These are phyloP conservation scores for Frieseomelitta varia DNA, from an alignment of 1,140 invertebrate genomes.

Conservation along the genomic window DNA sequence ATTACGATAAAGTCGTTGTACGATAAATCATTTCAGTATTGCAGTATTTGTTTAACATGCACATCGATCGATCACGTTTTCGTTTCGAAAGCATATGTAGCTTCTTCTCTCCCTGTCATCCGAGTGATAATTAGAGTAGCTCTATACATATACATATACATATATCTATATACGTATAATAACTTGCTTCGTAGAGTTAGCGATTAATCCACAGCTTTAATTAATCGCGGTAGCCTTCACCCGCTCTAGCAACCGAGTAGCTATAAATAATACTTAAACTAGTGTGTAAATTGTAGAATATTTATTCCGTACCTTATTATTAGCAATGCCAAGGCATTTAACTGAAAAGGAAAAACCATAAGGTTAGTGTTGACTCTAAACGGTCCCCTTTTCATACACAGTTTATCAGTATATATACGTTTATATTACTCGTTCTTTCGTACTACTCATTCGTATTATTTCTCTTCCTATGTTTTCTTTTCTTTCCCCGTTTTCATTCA, in stretches of 20 bases:
- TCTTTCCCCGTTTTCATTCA: background rate
- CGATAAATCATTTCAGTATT: background rate
- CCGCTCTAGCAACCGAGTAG: constrained; percentile 30
- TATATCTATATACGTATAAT: too few relatives aligned
- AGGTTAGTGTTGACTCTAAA: constrained; percentile 55
- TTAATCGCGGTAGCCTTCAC: constrained; percentile 19
- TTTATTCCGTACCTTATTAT: constrained; percentile 53
- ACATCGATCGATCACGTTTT: background rate
- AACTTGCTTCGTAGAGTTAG: constrained; percentile 15
- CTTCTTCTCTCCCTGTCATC: background rate
- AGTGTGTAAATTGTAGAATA: constrained; percentile 50
- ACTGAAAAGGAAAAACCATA: constrained; percentile 48
- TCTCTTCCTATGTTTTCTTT: background rate
- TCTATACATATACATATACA: too few relatives aligned
- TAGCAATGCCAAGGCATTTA: constrained; percentile 53
- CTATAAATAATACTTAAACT: constrained; percentile 43
- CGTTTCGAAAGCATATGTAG: background rate
- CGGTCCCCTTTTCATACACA: constrained; percentile 42
- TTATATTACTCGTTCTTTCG: background rate
- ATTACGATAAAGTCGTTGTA: too few relatives aligned
- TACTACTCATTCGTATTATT: constrained; percentile 3
- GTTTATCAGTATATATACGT: constrained; percentile 32
- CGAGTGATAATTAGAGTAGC: background rate
- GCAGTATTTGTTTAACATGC: background rate
- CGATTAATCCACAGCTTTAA: constrained; percentile 21